Evolutionary conservation across 1,140 invertebrate genomes (phyloP).

Genomic region (Pseudobourletiella spinata): DNA sequence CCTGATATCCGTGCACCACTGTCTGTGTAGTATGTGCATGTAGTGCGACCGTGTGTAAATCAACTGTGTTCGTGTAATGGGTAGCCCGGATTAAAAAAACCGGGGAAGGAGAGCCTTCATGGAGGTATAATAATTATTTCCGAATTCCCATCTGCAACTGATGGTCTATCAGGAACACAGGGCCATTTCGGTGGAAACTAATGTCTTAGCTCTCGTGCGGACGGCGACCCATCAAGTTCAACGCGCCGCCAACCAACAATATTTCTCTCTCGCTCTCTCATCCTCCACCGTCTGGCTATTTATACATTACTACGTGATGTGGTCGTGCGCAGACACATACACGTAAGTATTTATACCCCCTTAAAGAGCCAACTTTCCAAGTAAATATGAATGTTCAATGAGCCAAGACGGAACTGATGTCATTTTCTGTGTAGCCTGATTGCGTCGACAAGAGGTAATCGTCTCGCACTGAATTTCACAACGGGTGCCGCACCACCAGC

Average conservation of each 20-base stretch:
- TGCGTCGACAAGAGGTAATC: constrained; percentile 2
- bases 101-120: not conserved
- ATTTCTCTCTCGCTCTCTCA: not conserved
- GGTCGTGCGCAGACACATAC: too few species aligned
- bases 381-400: constrained; percentile 11
- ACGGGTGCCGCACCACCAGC: not conserved
- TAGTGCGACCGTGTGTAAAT: too few species aligned
- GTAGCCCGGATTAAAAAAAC: not conserved
- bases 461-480: not conserved
- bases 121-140: constrained; percentile 25
- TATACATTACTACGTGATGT: too few species aligned
- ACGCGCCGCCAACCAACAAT: not conserved
- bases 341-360: too few species aligned
- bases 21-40: too few species aligned
- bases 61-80: not conserved
- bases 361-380: not conserved
- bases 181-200: constrained; percentile 7
- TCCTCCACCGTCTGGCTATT: too few species aligned
- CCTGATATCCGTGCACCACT: too few species aligned
- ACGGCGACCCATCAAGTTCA: too few species aligned
- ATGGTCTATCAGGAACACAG: constrained; percentile 27
- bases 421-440: not conserved
- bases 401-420: not conserved
- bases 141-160: constrained; percentile 25
- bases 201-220: constrained; percentile 10